These are phyloP conservation scores for Siderastrea siderea DNA, from an alignment of 92 coral and sea anemone genomes.

Conservation along the genomic window DNA sequence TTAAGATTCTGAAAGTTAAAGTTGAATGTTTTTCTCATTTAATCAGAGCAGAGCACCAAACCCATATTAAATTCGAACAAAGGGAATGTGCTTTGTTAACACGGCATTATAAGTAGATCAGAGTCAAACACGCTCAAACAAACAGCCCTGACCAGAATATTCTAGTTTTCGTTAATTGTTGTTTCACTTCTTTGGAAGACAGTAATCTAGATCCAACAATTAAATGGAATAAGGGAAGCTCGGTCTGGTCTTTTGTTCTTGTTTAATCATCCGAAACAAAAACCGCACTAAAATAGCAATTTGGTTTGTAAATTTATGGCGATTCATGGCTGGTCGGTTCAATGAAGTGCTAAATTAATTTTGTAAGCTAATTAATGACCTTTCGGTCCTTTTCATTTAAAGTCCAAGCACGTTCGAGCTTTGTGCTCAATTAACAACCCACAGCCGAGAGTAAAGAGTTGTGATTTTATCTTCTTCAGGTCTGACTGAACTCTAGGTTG, in stretches of 20 bases:
- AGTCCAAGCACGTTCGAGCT: not conserved
- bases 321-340: not conserved
- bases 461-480: not conserved
- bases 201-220: not conserved
- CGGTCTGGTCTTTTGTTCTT: not conserved
- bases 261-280: constrained; percentile 5
- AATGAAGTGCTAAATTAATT: constrained; percentile 28
- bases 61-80: too few species aligned
- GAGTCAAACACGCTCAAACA: not conserved
- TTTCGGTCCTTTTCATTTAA: constrained; percentile 5
- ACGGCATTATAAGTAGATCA: too few species aligned
- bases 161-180: not conserved
- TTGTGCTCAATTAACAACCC: not conserved
- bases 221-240: not conserved
- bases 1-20: too few species aligned
- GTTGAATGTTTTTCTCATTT: too few species aligned
- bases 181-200: not conserved
- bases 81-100: too few species aligned
- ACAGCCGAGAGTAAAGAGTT: constrained; percentile 7
- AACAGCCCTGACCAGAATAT: not conserved
- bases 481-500: not conserved
- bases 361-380: constrained; percentile 14
- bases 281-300: not conserved
- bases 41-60: too few species aligned
- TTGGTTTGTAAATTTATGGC: constrained; percentile 13